These are phyloP conservation scores for Xestobium rufovillosum DNA, from an alignment of 2,888 invertebrate species.

Conservation along the genomic window DNA sequence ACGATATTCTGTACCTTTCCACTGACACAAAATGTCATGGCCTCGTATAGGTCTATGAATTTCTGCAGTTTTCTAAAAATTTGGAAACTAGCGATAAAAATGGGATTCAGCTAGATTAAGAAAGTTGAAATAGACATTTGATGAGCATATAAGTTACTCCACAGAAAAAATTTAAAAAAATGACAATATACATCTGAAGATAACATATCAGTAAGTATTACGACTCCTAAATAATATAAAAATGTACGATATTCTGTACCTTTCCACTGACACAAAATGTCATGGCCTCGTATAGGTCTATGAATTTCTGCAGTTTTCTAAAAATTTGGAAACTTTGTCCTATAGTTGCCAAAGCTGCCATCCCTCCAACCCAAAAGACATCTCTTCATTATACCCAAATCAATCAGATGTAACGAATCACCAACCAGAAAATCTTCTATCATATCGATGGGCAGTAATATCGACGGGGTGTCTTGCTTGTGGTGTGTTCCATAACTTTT, in stretches of 20 bases:
- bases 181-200: conserved; percentile 14
- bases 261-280: conserved; percentile 19
- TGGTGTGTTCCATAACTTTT: conserved; percentile 3
- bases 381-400: conserved; percentile 21
- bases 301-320: conserved; percentile 20
- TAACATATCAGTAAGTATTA: conserved; percentile 12
- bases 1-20: conserved; percentile 21
- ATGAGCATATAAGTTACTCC: conserved; percentile 13
- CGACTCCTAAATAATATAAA: conserved; percentile 18
- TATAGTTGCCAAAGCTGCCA: conserved; percentile 19
- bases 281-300: conserved; percentile 17
- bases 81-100: conserved; percentile 19
- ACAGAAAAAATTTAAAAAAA: conserved; percentile 14
- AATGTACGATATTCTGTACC: conserved; percentile 19
- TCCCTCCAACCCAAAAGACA: conserved; percentile 21
- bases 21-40: conserved; percentile 14
- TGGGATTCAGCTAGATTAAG: conserved; percentile 18
- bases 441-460: conserved; percentile 20
- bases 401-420: conserved; percentile 21
- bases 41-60: conserved; percentile 20
- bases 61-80: conserved; percentile 18
- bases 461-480: conserved; percentile 8
- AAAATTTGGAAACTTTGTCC: conserved; percentile 20
- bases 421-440: conserved; percentile 19
- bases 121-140: conserved; percentile 10